These are phyloP conservation scores for Philopotamus ludificatus DNA, from an alignment of 1,140 invertebrate genomes.

Conservation along the genomic window DNA sequence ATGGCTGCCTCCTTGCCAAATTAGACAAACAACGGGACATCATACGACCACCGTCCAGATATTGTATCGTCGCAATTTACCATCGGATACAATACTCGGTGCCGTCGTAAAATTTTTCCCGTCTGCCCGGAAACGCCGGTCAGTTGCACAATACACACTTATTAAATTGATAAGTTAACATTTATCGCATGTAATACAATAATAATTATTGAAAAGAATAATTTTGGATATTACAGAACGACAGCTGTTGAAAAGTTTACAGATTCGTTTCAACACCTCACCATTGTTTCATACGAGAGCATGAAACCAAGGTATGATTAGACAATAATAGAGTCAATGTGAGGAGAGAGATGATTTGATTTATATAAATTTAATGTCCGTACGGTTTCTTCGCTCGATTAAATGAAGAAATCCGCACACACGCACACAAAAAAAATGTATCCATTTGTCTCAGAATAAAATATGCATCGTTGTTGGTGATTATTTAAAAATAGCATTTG, in stretches of 20 bases:
- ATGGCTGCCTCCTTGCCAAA: constrained; percentile 25
- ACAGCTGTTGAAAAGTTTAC: neutral
- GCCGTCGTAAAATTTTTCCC: neutral
- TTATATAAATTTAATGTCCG: neutral
- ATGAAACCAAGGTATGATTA: constrained; percentile 4
- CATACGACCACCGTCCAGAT: neutral
- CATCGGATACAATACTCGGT: neutral
- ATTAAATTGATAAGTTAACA: constrained; percentile 36
- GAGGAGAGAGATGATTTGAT: neutral
- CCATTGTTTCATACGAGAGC: neutral
- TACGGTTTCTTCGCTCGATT: no score
- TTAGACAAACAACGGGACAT: constrained; percentile 14
- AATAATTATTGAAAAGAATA: neutral
- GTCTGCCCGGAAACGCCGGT: constrained; percentile 6
- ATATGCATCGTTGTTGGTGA: no score
- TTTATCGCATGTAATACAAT: constrained; percentile 35
- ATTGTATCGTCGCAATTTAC: neutral
- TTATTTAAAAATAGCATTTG: constrained; percentile 22
- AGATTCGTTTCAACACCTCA: constrained; percentile 8
- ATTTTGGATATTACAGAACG: neutral
- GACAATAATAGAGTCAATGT: neutral
- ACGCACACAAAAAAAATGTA: neutral
- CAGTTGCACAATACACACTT: constrained; percentile 30
- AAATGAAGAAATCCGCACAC: no score
- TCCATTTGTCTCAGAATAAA: neutral